Base-by-base conservation (phyloP, 2,888 invertebrate genomes). In the Myopa testacea region DNA sequence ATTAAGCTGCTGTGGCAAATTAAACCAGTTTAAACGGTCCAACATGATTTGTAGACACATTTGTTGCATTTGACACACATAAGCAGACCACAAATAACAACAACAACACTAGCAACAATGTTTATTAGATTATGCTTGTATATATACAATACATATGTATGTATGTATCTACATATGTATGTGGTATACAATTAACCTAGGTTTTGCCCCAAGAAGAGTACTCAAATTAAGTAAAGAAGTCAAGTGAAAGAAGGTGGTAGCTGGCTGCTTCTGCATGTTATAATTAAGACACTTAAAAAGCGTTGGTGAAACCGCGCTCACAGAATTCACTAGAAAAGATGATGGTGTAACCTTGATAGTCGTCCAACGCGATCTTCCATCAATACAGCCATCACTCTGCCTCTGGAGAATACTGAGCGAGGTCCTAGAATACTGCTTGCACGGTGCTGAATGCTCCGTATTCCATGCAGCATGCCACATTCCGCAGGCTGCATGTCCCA, bases 241-340 rank as follows among this genome's bases (percentile, higher is more conserved):
- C 2, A 26, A 26, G n/a, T n/a, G 19, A 26, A 8, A 7, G n/a
- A 12, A 34, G 8, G 19, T 62, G 34, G 8, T n/a, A 26, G 6
- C 26, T 26, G 14, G 62, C 19, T 26, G 6, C 62, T 62, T 14
- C 62, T 62, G 62, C 62, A 26, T 34, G 26, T 4, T 62, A 19
- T 55, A 75, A 75, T 75, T 75, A 67, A 75, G 75, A 75, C 75
- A 75, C 75, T 75, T 62, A 55, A 62, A 45, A 45, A 75, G 38
- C 65, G 0, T 37, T n/a, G n/a, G n/a, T 26, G 52, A 67, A 65
- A 75, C 40, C 19, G 55, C 55, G 16, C 68, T 34, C n/a, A 12
- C 26, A 52, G 60, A 38, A 62, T 37, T 65, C 55, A 62, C 45
- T 45, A 6, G 60, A 62, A 63, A 2, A 52, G 70, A 50, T 16